A percentile compares a stretch with the other conserved stretches of the same genome.
phyloP scores from a whole-genome alignment of 2,888 invertebrate species.

The Rotaria macrura region DNA sequence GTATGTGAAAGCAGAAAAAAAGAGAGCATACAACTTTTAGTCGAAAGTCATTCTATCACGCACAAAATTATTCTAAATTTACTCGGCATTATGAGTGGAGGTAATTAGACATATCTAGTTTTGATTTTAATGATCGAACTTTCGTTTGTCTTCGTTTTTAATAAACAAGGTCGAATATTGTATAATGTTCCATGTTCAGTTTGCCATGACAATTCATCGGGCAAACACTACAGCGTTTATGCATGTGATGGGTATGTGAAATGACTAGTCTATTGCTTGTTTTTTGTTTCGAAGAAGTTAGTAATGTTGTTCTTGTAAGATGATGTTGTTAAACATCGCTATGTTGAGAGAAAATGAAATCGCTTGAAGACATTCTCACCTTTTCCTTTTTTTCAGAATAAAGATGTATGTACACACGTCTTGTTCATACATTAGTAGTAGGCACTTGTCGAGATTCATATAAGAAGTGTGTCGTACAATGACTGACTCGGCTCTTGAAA shows the following conservation, averaged over 20 bases:
- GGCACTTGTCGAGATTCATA: slow-evolving; percentile 1
- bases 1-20: slow-evolving; percentile 2
- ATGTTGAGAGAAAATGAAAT: background rate
- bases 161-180: background rate
- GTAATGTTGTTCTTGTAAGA: slow-evolving; percentile 8
- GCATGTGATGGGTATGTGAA: slow-evolving; percentile 16
- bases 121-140: background rate
- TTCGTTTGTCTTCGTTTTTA: background rate
- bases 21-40: background rate
- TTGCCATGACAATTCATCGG: slow-evolving; percentile 7
- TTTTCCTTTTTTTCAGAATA: background rate
- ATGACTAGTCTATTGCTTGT: background rate
- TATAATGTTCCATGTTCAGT: slow-evolving; percentile 20
- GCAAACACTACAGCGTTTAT: background rate
- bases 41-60: background rate
- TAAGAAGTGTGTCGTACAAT: background rate
- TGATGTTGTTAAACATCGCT: slow-evolving; percentile 13
- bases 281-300: background rate
- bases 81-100: background rate
- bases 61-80: background rate
- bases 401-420: background rate
- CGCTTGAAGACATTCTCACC: background rate
- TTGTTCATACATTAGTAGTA: slow-evolving; percentile 1
- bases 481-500: background rate
- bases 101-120: background rate